Percentiles rank a stretch among this genome's conserved stretches.
Conservation (phyloP, 2,113 vertebrate genomes). For the Forbesichthys papilliferus region DNA sequence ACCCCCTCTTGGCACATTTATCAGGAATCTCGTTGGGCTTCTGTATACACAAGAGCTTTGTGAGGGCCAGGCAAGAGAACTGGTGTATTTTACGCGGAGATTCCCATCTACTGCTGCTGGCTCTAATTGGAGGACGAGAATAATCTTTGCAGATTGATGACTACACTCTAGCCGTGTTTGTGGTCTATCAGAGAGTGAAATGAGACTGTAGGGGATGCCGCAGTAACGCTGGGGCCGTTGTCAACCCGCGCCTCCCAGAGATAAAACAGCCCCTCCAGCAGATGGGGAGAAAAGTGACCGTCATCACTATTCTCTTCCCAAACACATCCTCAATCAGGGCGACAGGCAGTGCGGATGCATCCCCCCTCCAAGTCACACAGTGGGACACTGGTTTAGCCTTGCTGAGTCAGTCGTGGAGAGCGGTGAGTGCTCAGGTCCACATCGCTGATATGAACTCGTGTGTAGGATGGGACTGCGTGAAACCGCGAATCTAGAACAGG, state of each 20-base stretch:
- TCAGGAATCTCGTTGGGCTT: conserved; percentile 59
- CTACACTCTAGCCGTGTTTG: conserved; percentile 63
- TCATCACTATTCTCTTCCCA: conserved; percentile 65
- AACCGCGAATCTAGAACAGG: not conserved
- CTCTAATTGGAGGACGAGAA: conserved; percentile 72
- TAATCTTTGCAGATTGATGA: conserved; percentile 74
- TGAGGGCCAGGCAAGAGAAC: conserved; percentile 46
- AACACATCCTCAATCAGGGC: conserved; percentile 69
- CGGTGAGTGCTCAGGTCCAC: conserved; percentile 23
- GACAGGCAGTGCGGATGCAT: conserved; percentile 51
- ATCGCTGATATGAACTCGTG: conserved; percentile 49
- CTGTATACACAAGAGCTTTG: conserved; percentile 57
- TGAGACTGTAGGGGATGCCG: conserved; percentile 65
- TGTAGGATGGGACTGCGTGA: conserved; percentile 14
- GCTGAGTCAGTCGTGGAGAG: conserved; percentile 49
- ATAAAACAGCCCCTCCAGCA: conserved; percentile 61
- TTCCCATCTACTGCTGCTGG: conserved; percentile 55
- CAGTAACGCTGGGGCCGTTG: conserved; percentile 43
- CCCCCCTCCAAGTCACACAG: conserved; percentile 28
- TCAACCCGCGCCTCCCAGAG: conserved; percentile 43
- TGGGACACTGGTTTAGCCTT: conserved; percentile 51
- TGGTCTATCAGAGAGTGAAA: conserved; percentile 80
- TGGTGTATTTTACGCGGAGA: conserved; percentile 48
- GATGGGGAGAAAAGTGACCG: conserved; percentile 67
- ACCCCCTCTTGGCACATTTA: conserved; percentile 58